Base-by-base conservation (phyloP, 2,797 vertebrate genomes). In the Xenops minutus region DNA sequence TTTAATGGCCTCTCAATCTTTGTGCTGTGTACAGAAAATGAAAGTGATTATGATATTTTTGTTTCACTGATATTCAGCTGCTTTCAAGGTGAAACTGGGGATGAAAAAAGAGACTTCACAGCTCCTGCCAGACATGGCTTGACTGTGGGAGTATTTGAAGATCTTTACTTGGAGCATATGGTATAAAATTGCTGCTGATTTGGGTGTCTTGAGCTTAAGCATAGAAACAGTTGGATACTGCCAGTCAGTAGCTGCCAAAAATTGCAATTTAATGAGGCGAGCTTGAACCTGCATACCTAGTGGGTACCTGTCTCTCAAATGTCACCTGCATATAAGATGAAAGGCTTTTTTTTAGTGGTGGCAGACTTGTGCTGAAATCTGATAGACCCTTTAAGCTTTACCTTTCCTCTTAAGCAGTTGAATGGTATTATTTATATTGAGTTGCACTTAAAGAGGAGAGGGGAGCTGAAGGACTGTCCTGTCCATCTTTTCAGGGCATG, bases 231-330 rank as follows among this genome's bases (percentile, higher is more conserved):
- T 90, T 80, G 34, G 30, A 79, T n/a, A 14, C n/a, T 4, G 5
- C 91, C 94, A 97, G 96, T 97, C 97, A 98, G 90, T 96, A 64
- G 85, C 97, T 97, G 96, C 96, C 96, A 96, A 84, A 91, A 92
- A 89, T 87, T 87, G 96, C 89, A 89, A 94, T 94, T 52, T 98
- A 98, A 98, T 98, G 97, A 98, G 98, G 96, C 75, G 43, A 96
- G 82, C 91, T 95, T 68, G 95, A 97, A 97, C 98, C 80, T 88
- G 85, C 93, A 88, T 95, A 92, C 96, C 88, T 77, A 93, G 96
- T 94, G 97, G 97, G 98, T 97, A 83, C 72, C 79, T 95, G 89
- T 82, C 22, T 94, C 88, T 66, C 89, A 95, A 95, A 92, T 81
- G 74, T 89, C 95, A 94, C 94, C 82, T 97, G 89, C 87, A 66